Conservation (phyloP, 2,888 invertebrate species). For the Rhagium mordax region DNA sequence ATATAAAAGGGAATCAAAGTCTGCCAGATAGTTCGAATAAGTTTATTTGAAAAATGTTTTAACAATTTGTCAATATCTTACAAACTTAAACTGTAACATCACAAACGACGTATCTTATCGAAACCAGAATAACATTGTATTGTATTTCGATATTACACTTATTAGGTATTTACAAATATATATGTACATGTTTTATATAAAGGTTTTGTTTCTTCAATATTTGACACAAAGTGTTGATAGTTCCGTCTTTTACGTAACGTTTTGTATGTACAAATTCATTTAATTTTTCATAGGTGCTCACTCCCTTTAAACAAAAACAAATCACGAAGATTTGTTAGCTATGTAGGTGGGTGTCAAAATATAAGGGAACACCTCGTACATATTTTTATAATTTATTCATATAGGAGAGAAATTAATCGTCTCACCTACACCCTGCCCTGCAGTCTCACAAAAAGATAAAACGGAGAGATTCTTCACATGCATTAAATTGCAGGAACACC, state of each 20-base stretch:
- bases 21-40: not conserved
- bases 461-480: not conserved
- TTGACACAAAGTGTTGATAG: not conserved
- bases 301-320: too few species aligned
- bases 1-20: not conserved
- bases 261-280: not conserved
- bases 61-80: slow-evolving; percentile 17
- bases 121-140: slow-evolving; percentile 16
- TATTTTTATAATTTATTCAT: too few species aligned
- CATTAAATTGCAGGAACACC: slow-evolving; percentile 69
- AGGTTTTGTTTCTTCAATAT: not conserved
- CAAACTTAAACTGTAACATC: slow-evolving; percentile 17
- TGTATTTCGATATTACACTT: slow-evolving; percentile 6
- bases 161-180: slow-evolving; percentile 10
- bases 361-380: too few species aligned
- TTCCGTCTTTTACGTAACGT: not conserved
- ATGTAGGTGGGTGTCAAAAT: too few species aligned
- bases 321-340: too few species aligned
- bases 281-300: too few species aligned
- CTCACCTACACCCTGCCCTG: not conserved
- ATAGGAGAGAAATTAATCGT: too few species aligned
- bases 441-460: not conserved
- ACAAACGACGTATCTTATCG: not conserved
- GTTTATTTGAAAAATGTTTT: slow-evolving; percentile 20
- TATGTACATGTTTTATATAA: not conserved